phyloP scores from a whole-genome alignment of 2,888 invertebrate genomes.

The Amphimallon solstitiale region DNA sequence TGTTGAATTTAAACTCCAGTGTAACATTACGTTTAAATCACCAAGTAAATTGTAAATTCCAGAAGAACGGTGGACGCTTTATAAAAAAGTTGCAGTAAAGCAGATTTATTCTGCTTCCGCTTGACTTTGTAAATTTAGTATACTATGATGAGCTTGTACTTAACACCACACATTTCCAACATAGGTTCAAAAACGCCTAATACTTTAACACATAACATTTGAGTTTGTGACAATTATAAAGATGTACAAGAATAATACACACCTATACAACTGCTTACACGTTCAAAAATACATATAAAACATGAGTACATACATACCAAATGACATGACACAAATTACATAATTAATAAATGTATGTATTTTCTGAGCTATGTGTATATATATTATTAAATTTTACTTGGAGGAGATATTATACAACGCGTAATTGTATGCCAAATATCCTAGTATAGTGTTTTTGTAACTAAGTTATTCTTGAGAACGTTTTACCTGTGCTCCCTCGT shows the following conservation, averaged over 20 bases:
- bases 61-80: no score
- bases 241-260: slow-evolving; percentile 37
- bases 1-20: no score
- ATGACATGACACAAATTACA: slow-evolving; percentile 46
- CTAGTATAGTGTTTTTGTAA: slow-evolving; percentile 57
- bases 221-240: slow-evolving; percentile 23
- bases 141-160: neutral
- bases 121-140: neutral
- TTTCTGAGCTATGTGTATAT: slow-evolving; percentile 62
- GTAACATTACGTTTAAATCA: no score
- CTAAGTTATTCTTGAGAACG: slow-evolving; percentile 31
- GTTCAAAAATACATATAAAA: slow-evolving; percentile 64
- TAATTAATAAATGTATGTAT: slow-evolving; percentile 62
- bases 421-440: slow-evolving; percentile 62
- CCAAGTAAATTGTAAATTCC: no score
- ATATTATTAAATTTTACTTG: slow-evolving; percentile 51
- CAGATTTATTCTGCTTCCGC: neutral
- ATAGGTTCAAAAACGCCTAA: slow-evolving; percentile 48
- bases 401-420: slow-evolving; percentile 57
- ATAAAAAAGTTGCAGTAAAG: no score
- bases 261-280: slow-evolving; percentile 59
- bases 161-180: neutral
- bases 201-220: slow-evolving; percentile 30
- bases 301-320: slow-evolving; percentile 43
- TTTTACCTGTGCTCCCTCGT: slow-evolving; percentile 12